Percentiles rank a stretch among this genome's conserved stretches.
phyloP scores from a whole-genome alignment of 2,113 vertebrate genomes.

The Taxidea taxus region DNA sequence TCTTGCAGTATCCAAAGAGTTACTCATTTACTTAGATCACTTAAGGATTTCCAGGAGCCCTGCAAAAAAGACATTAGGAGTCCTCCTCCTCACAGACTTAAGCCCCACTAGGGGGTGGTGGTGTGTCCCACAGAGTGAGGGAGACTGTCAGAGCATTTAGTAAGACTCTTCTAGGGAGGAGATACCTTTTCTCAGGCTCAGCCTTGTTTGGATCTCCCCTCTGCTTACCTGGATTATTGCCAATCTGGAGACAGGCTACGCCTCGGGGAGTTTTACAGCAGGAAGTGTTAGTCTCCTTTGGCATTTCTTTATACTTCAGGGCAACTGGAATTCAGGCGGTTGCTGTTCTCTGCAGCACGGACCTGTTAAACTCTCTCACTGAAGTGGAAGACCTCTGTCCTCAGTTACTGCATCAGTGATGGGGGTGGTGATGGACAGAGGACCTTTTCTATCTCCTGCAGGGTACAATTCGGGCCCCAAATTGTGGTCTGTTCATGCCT shows the following conservation, averaged over 20 bases:
- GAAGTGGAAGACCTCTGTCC: neutral
- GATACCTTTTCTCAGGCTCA: neutral
- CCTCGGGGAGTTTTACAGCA: neutral
- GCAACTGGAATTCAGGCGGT: neutral
- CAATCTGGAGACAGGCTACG: neutral
- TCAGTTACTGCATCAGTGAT: neutral
- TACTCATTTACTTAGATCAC: conserved; percentile 61
- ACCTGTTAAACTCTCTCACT: neutral
- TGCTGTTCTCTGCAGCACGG: neutral
- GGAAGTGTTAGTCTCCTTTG: neutral
- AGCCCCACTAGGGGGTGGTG: no score
- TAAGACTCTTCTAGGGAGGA: neutral
- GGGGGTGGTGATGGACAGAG: neutral
- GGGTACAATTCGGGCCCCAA: neutral
- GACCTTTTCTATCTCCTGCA: neutral
- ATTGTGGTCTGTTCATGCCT: neutral
- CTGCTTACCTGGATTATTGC: neutral
- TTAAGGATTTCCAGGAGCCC: conserved; percentile 37
- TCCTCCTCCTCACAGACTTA: neutral
- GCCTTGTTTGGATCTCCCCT: neutral
- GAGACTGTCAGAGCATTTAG: neutral
- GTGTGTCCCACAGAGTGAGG: neutral
- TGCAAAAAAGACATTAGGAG: neutral
- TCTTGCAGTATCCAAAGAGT: conserved; percentile 52
- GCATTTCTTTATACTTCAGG: neutral